phyloP scores from a whole-genome alignment of 2,888 invertebrate genomes.

The Lutraria lutraria region DNA sequence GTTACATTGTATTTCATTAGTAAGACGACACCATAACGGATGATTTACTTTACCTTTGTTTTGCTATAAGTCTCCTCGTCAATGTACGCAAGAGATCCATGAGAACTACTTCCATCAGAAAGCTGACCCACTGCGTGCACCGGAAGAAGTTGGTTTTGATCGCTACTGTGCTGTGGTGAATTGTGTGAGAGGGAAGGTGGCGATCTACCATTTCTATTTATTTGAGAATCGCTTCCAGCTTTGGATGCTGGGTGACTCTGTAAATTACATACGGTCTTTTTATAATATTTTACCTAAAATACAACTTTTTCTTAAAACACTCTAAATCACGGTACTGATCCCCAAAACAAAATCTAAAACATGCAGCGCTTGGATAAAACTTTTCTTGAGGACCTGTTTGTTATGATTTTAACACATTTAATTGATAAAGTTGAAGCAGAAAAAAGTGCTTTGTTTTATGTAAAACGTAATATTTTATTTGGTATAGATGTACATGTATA shows the following conservation, averaged over 20 bases:
- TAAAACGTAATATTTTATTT: too few species aligned
- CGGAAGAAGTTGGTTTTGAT: conserved; percentile 66
- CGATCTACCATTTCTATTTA: conserved; percentile 54
- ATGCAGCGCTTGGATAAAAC: too few species aligned
- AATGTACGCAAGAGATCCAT: conserved; percentile 67
- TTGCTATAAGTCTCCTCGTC: conserved; percentile 60
- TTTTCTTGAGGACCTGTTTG: too few species aligned
- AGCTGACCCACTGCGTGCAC: conserved; percentile 36
- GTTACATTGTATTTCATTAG: too few species aligned
- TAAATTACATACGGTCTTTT: conserved; percentile 30
- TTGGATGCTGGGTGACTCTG: conserved; percentile 64
- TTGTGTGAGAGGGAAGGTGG: conserved; percentile 51
- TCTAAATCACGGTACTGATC: too few species aligned
- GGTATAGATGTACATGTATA: too few species aligned
- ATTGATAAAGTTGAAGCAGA: too few species aligned
- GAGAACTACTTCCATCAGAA: conserved; percentile 62
- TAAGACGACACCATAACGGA: too few species aligned
- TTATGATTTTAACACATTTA: too few species aligned
- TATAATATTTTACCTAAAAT: not conserved
- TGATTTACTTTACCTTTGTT: conserved; percentile 29
- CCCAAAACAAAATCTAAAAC: too few species aligned
- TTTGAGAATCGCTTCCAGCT: conserved; percentile 57
- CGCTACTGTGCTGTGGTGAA: conserved; percentile 59
- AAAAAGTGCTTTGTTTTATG: too few species aligned
- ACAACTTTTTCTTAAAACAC: too few species aligned